These are phyloP conservation scores for Euzophera pinguis DNA, from an alignment of 2,888 invertebrate genomes.

Conservation along the genomic window DNA sequence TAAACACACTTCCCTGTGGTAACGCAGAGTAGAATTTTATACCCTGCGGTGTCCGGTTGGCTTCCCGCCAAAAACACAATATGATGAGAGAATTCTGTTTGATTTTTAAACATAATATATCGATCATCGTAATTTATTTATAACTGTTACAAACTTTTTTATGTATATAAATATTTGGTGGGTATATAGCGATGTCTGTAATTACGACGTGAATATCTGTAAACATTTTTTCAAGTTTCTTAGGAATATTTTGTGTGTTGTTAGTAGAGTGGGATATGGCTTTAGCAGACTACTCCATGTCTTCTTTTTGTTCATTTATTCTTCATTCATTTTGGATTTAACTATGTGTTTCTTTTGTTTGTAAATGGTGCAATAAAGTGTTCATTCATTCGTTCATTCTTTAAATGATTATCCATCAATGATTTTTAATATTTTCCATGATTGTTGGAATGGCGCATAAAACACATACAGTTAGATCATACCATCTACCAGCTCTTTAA, in stretches of 20 bases:
- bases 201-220: not conserved
- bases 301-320: too few species aligned
- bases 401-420: too few species aligned
- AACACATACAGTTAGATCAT: too few species aligned
- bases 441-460: too few species aligned
- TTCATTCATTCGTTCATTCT: too few species aligned
- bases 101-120: conserved; percentile 15
- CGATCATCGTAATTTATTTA: conserved; percentile 17
- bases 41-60: conserved; percentile 15
- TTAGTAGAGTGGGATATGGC: too few species aligned
- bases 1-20: conserved; percentile 9
- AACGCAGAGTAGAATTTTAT: conserved; percentile 9
- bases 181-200: conserved; percentile 7
- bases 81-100: conserved; percentile 11
- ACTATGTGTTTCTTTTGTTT: too few species aligned
- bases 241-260: not conserved
- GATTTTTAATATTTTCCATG: too few species aligned
- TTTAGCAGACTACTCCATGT: too few species aligned
- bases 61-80: conserved; percentile 15
- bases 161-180: conserved; percentile 9
- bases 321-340: too few species aligned
- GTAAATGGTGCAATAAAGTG: too few species aligned
- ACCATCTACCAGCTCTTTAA: too few species aligned
- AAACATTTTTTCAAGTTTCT: not conserved
- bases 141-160: conserved; percentile 11